Evolutionary conservation across 2,888 invertebrate species (phyloP).

Genomic region (Luperina testacea): DNA sequence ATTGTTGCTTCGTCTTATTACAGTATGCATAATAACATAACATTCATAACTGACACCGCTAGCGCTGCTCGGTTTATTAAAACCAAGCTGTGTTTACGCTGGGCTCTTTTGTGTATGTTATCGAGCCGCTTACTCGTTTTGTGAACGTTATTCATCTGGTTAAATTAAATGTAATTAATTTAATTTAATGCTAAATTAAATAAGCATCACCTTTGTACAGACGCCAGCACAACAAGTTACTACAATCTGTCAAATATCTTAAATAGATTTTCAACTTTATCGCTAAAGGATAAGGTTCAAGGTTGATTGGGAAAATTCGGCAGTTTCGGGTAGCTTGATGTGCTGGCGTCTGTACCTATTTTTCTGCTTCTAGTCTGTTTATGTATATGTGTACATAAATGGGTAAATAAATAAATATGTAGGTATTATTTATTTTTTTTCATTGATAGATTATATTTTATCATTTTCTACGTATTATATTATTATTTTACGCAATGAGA

Average conservation of each 20-base stretch:
- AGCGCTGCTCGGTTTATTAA: constrained; percentile 79
- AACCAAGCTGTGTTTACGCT: constrained; percentile 74
- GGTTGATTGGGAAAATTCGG: too few species aligned
- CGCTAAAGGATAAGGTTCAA: too few species aligned
- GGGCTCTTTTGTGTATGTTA: constrained; percentile 78
- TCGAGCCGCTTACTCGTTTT: constrained; percentile 78
- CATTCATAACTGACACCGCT: constrained; percentile 81
- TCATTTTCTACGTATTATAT: background rate
- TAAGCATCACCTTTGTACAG: too few species aligned
- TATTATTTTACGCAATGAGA: constrained; percentile 10
- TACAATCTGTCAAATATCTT: too few species aligned
- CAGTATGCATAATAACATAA: constrained; percentile 82
- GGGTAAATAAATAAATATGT: background rate
- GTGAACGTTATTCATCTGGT: constrained; percentile 69
- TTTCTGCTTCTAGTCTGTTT: background rate
- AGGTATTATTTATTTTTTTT: constrained; percentile 26
- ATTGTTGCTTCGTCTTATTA: constrained; percentile 79
- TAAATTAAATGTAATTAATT: constrained; percentile 16
- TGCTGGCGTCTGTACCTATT: background rate
- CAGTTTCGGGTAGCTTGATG: too few species aligned
- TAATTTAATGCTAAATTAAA: too few species aligned
- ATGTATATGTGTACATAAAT: background rate
- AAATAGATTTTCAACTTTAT: too few species aligned
- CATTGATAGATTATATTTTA: background rate
- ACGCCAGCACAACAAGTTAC: too few species aligned